phyloP scores from a whole-genome alignment of 2,888 invertebrate species.

The Lysandra bellargus region DNA sequence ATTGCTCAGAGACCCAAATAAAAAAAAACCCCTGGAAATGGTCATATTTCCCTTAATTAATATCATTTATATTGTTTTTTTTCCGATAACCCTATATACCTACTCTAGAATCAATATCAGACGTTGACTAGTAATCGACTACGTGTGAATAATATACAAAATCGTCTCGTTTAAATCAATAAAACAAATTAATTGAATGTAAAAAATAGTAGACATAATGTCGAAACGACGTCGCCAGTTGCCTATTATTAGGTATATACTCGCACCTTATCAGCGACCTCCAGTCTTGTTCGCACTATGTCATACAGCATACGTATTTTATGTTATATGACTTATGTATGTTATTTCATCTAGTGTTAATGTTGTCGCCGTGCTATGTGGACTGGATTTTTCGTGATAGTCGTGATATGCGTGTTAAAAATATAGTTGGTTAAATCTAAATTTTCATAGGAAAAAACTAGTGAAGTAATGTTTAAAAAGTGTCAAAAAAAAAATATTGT shows the following conservation, averaged over 20 bases:
- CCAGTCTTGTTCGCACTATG: constrained; percentile 44
- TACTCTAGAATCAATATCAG: too few species aligned
- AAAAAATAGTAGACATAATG: neutral
- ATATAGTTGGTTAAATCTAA: neutral
- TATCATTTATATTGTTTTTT: too few species aligned
- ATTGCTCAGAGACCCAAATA: too few species aligned
- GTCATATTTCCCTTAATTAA: too few species aligned
- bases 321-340: neutral
- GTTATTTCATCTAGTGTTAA: constrained; percentile 18
- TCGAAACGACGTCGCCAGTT: constrained; percentile 4
- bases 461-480: neutral
- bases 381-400: neutral
- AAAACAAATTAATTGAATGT: neutral
- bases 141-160: too few species aligned
- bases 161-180: neutral
- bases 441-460: neutral
- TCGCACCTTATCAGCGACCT: constrained; percentile 66
- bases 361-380: neutral
- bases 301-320: neutral
- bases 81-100: too few species aligned
- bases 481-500: neutral
- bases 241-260: constrained; percentile 23
- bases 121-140: too few species aligned
- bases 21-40: too few species aligned
- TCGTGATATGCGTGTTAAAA: neutral